Evolutionary conservation across 2,888 invertebrate genomes (phyloP).

Genomic region (Spodoptera exigua): DNA sequence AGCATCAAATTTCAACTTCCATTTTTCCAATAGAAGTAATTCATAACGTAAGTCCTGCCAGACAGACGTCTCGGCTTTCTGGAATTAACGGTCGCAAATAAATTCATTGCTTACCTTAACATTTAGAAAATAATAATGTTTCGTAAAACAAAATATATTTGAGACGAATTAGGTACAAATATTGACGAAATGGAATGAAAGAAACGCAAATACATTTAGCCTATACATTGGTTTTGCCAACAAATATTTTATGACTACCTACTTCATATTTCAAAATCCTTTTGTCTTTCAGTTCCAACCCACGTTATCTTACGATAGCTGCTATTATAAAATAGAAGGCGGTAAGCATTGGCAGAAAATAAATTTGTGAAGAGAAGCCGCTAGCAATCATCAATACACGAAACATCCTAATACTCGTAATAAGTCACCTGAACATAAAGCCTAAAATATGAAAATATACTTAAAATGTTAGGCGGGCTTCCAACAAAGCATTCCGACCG

Average conservation of each 20-base stretch:
- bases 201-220: no score
- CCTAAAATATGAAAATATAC: conserved; percentile 23
- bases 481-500: conserved; percentile 33
- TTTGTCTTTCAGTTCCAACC: no score
- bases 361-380: no score
- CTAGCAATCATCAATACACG: conserved; percentile 2
- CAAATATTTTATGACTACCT: no score
- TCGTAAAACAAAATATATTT: conserved; percentile 41
- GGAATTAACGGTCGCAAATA: conserved; percentile 27
- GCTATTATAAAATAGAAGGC: no score
- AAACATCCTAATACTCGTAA: conserved; percentile 1
- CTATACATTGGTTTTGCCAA: no score
- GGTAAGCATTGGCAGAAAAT: neutral
- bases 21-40: conserved; percentile 51
- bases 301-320: no score
- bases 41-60: conserved; percentile 31
- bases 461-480: conserved; percentile 24
- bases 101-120: conserved; percentile 11
- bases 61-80: conserved; percentile 26
- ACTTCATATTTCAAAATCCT: no score
- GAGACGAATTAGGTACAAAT: conserved; percentile 24
- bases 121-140: conserved; percentile 44
- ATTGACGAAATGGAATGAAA: conserved; percentile 29
- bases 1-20: conserved; percentile 43
- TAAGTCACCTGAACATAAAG: conserved; percentile 15